Evolutionary conservation across 2,113 vertebrate genomes (phyloP).

Genomic region (Sporophila hypoxantha): DNA sequence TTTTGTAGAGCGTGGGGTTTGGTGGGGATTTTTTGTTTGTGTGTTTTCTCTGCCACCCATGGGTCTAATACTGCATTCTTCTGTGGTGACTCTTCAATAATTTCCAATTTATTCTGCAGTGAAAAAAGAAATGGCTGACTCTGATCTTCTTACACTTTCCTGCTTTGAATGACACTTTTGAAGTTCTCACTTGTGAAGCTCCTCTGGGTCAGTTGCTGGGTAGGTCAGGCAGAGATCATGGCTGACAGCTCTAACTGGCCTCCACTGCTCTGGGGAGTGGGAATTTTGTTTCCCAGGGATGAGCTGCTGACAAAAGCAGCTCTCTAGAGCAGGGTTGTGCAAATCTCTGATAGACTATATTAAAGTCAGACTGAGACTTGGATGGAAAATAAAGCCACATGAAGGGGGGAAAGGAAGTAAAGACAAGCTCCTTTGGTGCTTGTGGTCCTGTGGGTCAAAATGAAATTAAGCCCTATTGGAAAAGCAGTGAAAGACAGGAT

Average conservation of each 20-base stretch:
- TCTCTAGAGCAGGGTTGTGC: background rate
- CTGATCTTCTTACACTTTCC: background rate
- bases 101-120: background rate
- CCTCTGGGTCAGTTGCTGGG: background rate
- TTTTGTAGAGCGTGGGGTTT: background rate
- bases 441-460: background rate
- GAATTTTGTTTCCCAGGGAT: background rate
- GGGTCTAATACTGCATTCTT: slow-evolving; percentile 19
- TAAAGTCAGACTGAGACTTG: background rate
- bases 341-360: background rate
- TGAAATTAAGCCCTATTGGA: background rate
- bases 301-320: background rate
- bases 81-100: background rate
- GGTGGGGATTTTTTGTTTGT: background rate
- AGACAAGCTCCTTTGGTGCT: background rate
- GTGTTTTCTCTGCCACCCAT: background rate
- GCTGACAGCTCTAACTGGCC: background rate
- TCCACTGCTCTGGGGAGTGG: background rate
- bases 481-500: background rate
- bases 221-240: background rate
- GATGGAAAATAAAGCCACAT: background rate
- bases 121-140: background rate
- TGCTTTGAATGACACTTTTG: background rate
- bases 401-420: background rate
- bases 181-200: slow-evolving; percentile 11